Conservation (phyloP, 2,113 vertebrate genomes). For the Fulica atra region DNA sequence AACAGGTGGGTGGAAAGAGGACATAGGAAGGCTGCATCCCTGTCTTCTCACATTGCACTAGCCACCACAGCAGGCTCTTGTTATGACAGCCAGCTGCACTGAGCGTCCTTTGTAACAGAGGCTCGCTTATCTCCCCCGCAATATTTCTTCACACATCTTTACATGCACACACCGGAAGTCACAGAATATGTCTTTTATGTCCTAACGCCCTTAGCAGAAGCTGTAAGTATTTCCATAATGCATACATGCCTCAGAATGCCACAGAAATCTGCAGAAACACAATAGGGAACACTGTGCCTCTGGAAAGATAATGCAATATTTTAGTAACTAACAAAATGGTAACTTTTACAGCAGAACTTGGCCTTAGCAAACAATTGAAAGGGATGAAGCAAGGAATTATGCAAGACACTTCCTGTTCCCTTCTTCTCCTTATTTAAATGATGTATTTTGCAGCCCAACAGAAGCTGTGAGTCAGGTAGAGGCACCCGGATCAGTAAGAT, state of each 20-base stretch:
- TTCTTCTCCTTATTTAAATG: neutral
- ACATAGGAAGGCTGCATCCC: fast-evolving
- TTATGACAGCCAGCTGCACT: neutral
- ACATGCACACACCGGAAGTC: neutral
- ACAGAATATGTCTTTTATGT: neutral
- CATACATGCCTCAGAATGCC: neutral
- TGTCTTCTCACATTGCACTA: neutral
- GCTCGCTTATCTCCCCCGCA: neutral
- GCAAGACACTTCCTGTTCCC: neutral
- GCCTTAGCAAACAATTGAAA: neutral
- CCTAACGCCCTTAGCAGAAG: neutral
- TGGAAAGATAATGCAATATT: neutral
- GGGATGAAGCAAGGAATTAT: neutral
- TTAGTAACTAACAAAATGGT: neutral
- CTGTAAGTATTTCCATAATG: neutral
- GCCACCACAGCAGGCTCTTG: neutral
- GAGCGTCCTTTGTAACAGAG: neutral
- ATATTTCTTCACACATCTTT: neutral
- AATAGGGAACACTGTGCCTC: neutral
- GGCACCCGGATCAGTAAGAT: neutral
- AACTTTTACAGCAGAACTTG: neutral
- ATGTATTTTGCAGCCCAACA: neutral
- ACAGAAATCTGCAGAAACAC: neutral
- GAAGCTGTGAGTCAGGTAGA: neutral
- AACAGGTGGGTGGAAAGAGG: neutral